phyloP scores from a whole-genome alignment of 2,797 vertebrate species.

The Tarsius wallacei region DNA sequence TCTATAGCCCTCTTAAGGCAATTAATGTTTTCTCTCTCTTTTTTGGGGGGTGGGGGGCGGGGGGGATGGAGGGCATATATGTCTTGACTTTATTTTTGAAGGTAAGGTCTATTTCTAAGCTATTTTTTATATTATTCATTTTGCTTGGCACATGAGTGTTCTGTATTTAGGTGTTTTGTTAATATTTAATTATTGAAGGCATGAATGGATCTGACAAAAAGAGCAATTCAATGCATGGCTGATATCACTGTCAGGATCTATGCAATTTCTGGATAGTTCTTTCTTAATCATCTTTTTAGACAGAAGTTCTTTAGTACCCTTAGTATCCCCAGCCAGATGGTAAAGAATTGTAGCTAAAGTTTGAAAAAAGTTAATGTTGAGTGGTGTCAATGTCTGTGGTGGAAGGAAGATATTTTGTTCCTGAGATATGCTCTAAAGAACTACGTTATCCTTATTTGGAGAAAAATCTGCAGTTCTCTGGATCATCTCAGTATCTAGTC shows the following conservation, averaged over 20 bases:
- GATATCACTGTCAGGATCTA: background rate
- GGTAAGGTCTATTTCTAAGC: background rate
- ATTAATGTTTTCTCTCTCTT: background rate
- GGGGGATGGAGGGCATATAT: background rate
- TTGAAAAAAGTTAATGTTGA: background rate
- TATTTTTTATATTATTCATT: background rate
- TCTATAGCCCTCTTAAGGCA: background rate
- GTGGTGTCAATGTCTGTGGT: background rate
- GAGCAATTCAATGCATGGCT: background rate
- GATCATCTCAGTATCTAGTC: background rate
- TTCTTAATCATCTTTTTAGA: constrained; percentile 14
- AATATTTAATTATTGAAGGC: background rate
- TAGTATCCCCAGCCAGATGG: background rate
- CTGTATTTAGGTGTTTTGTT: background rate
- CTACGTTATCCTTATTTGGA: background rate
- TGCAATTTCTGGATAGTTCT: background rate
- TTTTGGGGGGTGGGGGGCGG: accelerated
- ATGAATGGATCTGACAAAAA: background rate
- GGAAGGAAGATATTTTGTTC: background rate
- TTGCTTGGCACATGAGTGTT: background rate
- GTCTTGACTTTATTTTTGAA: constrained; percentile 27
- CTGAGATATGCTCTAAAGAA: background rate
- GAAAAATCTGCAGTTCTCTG: background rate
- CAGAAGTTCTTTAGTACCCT: background rate
- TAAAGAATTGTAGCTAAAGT: background rate